phyloP scores from a whole-genome alignment of 1,140 invertebrate genomes.

The Bradysia coprophila region DNA sequence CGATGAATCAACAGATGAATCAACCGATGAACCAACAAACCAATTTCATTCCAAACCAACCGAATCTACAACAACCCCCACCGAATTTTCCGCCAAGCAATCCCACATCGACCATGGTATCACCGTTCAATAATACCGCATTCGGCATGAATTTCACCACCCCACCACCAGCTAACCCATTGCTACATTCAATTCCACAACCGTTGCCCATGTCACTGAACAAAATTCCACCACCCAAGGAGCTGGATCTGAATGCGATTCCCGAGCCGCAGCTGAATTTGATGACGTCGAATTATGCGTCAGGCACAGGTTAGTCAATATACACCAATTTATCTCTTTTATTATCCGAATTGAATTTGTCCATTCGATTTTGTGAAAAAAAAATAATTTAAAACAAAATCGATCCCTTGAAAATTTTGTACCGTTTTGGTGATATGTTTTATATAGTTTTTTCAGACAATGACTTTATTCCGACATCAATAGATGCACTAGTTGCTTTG shows the following conservation, averaged over 20 bases:
- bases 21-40: conserved; percentile 8
- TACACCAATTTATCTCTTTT: too few species aligned
- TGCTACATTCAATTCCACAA: conserved; percentile 18
- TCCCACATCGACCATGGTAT: conserved; percentile 1
- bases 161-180: too few species aligned
- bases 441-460: conserved; percentile 26
- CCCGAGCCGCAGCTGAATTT: conserved; percentile 15
- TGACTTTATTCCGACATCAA: conserved; percentile 21
- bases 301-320: conserved; percentile 1
- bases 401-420: background rate
- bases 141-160: too few species aligned
- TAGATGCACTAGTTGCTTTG: conserved; percentile 23
- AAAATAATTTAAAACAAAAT: background rate
- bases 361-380: too few species aligned
- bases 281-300: too few species aligned
- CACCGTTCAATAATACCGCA: conserved; percentile 1
- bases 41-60: conserved; percentile 8
- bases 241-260: conserved; percentile 21
- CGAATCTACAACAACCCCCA: conserved; percentile 22
- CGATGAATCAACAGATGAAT: too few species aligned
- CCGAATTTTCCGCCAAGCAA: conserved; percentile 12
- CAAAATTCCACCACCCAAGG: conserved; percentile 18
- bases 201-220: conserved; percentile 15
- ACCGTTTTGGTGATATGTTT: conserved; percentile 11
- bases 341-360: too few species aligned